phyloP scores from a whole-genome alignment of 2,888 invertebrate species.

The Netelia melanura region DNA sequence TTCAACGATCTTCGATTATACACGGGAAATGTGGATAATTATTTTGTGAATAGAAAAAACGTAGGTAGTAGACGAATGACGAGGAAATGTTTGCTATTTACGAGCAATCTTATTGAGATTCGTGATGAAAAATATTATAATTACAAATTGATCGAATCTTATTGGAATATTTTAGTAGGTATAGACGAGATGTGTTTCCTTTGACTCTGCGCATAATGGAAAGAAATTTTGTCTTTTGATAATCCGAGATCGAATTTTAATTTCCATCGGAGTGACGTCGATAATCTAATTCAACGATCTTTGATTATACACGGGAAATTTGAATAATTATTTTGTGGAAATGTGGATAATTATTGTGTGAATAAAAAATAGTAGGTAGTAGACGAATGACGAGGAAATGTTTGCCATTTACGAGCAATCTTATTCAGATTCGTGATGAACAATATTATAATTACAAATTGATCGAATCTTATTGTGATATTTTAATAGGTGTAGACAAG shows the following conservation, averaged over 20 bases:
- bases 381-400: background rate
- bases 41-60: background rate
- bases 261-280: constrained; percentile 9
- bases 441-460: constrained; percentile 60
- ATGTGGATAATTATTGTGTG: background rate
- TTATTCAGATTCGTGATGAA: constrained; percentile 13
- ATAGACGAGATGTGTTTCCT: background rate
- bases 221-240: constrained; percentile 43
- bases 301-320: background rate
- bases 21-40: background rate
- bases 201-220: background rate
- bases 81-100: background rate
- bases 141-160: constrained; percentile 57
- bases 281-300: constrained; percentile 22
- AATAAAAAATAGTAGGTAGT: background rate
- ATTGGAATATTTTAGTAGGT: background rate
- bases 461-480: constrained; percentile 38
- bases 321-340: background rate
- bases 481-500: background rate
- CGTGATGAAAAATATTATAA: constrained; percentile 49
- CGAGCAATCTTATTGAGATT: constrained; percentile 19
- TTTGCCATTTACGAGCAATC: constrained; percentile 17
- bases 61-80: background rate
- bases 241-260: constrained; percentile 52
- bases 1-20: constrained; percentile 4